Evolutionary conservation across 2,888 invertebrate species (phyloP).

Genomic region (Torymus auratus): DNA sequence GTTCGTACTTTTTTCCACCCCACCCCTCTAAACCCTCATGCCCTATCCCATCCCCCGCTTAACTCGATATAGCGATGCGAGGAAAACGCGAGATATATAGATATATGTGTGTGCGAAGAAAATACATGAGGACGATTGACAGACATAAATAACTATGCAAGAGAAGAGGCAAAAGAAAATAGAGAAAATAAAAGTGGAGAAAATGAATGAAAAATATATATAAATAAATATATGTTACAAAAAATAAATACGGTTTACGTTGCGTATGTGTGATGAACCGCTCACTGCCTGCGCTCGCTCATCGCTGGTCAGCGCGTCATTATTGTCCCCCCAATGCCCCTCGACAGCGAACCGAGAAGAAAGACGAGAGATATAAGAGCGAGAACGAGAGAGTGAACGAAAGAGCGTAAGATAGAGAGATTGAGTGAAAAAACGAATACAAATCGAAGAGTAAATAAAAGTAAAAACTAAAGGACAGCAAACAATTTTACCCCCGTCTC

Average conservation of each 20-base stretch:
- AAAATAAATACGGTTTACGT: slow-evolving; percentile 58
- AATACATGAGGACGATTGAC: slow-evolving; percentile 2
- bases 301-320: slow-evolving; percentile 72
- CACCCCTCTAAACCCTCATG: not conserved
- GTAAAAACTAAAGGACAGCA: not conserved
- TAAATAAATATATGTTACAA: slow-evolving; percentile 29
- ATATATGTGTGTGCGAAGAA: not conserved
- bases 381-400: slow-evolving; percentile 22
- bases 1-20: slow-evolving; percentile 23
- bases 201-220: slow-evolving; percentile 17
- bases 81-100: not conserved
- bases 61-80: slow-evolving; percentile 30
- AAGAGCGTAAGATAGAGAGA: not conserved
- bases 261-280: slow-evolving; percentile 74
- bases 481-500: slow-evolving; percentile 14
- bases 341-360: slow-evolving; percentile 1
- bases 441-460: slow-evolving; percentile 6
- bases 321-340: slow-evolving; percentile 60
- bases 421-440: slow-evolving; percentile 8
- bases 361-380: slow-evolving; percentile 1
- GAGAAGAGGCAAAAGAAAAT: slow-evolving; percentile 31
- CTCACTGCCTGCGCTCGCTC: slow-evolving; percentile 76
- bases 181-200: slow-evolving; percentile 49
- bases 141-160: slow-evolving; percentile 4
- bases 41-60: not conserved